Base-by-base conservation (phyloP, 2,113 vertebrate species). In the Trematocara nigrifrons region DNA sequence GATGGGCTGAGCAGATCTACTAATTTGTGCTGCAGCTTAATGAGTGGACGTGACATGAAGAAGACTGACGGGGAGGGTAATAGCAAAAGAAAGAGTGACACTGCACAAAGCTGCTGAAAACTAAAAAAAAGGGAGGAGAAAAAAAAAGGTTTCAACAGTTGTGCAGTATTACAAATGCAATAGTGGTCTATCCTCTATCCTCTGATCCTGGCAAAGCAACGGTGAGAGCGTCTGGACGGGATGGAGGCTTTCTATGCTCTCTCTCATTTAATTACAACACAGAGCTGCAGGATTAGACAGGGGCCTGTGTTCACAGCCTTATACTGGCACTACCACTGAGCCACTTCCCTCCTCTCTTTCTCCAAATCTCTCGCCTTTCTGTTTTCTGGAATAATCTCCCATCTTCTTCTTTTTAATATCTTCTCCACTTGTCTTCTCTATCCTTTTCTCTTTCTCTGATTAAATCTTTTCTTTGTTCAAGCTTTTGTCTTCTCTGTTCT, bases 111-210 rank as follows among this genome's bases (percentile, higher is more conserved):
- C 87, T 74, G 52, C 53, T 47, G 83, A 82, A 85, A 94, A 93
- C 56, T 86, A 6, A 31, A 31, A 86, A 77, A 87, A 89, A 78
- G 83, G 91, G 7, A 26, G 22, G 15, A 26, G 69, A 86, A 89
- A 81, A 91, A 91, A 91, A 88, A 84, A 89, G 87, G 92, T 96
- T 95, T 96, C 96, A 96, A 96, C 95, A 96, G 94, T 96, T 96
- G 95, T 94, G 95, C 90, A 89, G 95, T 91, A 95, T 96, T 95
- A 96, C 95, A 96, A 96, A 96, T 95, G 96, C 96, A 96, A 96
- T 96, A 97, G 96, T 96, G 94, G 92, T 96, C 92, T 92, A 96
- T 94, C 92, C 89, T 92, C 92, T 93, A 95, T 94, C 93, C 90
- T 89, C 93, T 95, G 95, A 96, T 96, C 94, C 96, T 94, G 94